phyloP scores from a whole-genome alignment of 1,140 invertebrate species.

The Eufriesea mexicana region DNA sequence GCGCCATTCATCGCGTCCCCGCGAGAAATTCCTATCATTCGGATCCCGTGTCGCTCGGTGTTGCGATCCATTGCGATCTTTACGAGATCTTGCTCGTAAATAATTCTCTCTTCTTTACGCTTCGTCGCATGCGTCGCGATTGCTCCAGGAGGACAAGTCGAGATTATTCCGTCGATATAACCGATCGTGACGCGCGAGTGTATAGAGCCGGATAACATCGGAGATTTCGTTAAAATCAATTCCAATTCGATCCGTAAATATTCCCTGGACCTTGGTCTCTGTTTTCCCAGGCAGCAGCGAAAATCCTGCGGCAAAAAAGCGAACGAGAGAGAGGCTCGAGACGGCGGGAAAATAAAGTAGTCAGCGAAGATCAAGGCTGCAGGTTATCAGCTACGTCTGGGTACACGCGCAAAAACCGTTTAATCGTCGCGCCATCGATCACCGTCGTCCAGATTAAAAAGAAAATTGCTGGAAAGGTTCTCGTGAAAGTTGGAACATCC shows the following conservation, averaged over 20 bases:
- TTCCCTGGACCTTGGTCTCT: neutral
- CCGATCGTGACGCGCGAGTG: no score
- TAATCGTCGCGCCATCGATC: slow-evolving; percentile 34
- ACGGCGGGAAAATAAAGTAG: neutral
- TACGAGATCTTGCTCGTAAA: neutral
- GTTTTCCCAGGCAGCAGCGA: neutral
- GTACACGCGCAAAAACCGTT: slow-evolving; percentile 20
- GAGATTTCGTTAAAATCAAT: neutral
- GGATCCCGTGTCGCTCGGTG: neutral
- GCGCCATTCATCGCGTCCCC: slow-evolving; percentile 18
- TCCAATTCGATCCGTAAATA: neutral
- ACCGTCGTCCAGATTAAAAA: slow-evolving; percentile 26
- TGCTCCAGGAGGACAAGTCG: neutral
- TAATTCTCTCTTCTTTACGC: neutral
- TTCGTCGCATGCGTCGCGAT: neutral
- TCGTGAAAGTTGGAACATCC: neutral
- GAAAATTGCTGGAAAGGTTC: neutral
- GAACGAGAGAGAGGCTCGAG: neutral
- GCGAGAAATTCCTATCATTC: neutral
- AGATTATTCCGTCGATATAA: neutral
- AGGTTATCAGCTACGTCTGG: neutral
- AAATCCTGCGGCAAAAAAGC: neutral
- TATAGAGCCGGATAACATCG: neutral
- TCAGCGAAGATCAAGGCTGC: neutral
- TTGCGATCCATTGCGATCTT: neutral